Base-by-base conservation (phyloP, 2,888 invertebrate species). In the Agrochola circellaris region DNA sequence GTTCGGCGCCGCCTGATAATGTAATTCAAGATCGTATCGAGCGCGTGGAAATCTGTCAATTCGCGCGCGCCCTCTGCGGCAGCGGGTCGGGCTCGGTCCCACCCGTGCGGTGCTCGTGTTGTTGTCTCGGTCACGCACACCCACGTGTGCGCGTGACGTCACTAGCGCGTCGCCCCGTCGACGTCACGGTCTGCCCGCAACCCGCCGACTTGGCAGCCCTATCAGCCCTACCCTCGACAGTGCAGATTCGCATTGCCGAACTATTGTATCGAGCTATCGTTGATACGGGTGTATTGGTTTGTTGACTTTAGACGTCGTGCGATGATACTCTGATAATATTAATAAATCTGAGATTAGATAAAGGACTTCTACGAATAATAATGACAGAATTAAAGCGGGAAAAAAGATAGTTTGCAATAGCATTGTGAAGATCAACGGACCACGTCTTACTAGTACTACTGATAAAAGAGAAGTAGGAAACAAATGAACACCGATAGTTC, bases 121-220 rank as follows among this genome's bases (percentile, higher is more conserved):
- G 83, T 89, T 87, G 89, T 94, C 95, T 90, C 93, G 88, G 88
- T 95, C 94, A 91, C 93, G 85, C 93, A 92, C 94, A 89, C 94
- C 94, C 95, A 95, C 95, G 95, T 95, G 95, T 94, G 95, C 94
- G 90, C 85, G 93, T 95, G 95, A 95, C 95, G 95, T 95, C 94
- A 95, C 91, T 56, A 88, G 84, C 92, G 87, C 93, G 90, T 90
- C 91, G 91, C 90, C 90, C 91, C 89, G 88, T 86, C 90, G 91
- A 95, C 95, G 95, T 95, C 96, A 95, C 91, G 81, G 89, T 90
- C 90, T 92, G 91, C 91, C 92, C 91, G 92, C 85, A 86, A 84
- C 75, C 70, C 77, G 45, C 70, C 88, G 86, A 84, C 83, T 86
- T 68, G 79, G 85, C 86, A 89, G 88, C 89, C 86, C 86, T 88